Conservation (phyloP, 2,113 vertebrate species). For the Carassius gibelio region DNA sequence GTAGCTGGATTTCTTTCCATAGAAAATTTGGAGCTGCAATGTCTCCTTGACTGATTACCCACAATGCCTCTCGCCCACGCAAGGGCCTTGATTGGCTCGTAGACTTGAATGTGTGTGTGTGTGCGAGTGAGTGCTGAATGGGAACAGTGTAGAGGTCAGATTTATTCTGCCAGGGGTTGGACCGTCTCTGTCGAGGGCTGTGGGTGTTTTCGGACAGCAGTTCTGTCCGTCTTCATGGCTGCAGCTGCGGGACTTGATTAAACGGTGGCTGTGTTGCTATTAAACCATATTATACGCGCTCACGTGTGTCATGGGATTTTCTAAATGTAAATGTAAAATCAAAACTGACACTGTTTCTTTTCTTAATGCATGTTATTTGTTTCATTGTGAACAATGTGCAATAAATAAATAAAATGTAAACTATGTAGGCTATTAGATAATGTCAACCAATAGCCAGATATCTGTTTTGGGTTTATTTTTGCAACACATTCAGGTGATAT, state of each 20-base stretch:
- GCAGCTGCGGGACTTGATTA: constrained; percentile 25
- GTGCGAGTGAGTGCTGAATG: background rate
- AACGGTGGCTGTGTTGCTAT: background rate
- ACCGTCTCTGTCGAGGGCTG: background rate
- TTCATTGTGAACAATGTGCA: background rate
- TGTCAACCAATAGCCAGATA: background rate
- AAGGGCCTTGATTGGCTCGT: constrained; percentile 32
- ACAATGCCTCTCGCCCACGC: constrained; percentile 47
- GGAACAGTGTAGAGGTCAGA: constrained; percentile 35
- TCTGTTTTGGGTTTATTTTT: background rate
- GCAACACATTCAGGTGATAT: background rate
- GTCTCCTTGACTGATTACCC: constrained; percentile 54
- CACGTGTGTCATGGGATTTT: background rate
- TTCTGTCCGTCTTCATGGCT: background rate
- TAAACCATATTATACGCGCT: background rate
- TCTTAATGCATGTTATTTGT: background rate
- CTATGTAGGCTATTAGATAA: background rate
- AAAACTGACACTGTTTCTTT: background rate
- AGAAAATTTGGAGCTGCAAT: constrained; percentile 30
- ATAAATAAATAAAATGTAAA: background rate
- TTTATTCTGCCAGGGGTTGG: constrained; percentile 17
- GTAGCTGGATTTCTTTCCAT: constrained; percentile 44
- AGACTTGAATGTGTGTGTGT: constrained; percentile 20
- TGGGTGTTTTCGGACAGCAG: constrained; percentile 7
- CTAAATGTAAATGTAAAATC: background rate